A percentile compares a stretch with the other conserved stretches of the same genome.
Conservation (phyloP, 2,113 vertebrate genomes). For the Mus spicilegus region DNA sequence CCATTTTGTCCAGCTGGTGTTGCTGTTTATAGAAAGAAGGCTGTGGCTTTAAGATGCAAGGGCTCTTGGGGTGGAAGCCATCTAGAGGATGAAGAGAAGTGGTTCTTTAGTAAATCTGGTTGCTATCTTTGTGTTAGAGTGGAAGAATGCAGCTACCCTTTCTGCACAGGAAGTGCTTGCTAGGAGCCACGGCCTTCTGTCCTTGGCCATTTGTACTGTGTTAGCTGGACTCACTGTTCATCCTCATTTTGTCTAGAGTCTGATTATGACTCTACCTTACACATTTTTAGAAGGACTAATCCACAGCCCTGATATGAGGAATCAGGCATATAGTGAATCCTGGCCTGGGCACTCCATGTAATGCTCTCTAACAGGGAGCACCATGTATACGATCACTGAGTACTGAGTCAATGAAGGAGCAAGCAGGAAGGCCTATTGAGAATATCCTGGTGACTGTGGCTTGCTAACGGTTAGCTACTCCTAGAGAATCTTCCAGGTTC, state of each 20-base stretch:
- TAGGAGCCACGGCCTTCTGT: not conserved
- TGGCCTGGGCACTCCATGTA: not conserved
- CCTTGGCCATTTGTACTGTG: not conserved
- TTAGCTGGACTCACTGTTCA: not conserved
- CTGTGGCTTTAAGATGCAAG: not conserved
- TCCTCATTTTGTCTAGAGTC: not conserved
- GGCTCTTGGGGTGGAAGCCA: not conserved
- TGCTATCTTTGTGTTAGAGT: not conserved
- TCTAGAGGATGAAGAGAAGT: not conserved
- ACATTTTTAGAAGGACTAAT: not conserved
- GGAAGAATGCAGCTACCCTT: not conserved
- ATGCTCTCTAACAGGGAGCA: fast-evolving
- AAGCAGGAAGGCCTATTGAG: not conserved
- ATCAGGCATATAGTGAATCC: not conserved
- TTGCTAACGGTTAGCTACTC: not conserved
- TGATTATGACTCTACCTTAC: not conserved
- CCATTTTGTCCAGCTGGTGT: not conserved
- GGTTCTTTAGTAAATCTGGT: too few relatives aligned
- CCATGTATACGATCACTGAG: not conserved
- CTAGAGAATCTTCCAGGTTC: not conserved
- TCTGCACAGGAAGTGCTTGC: not conserved
- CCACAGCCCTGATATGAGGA: not conserved
- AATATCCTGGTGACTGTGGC: not conserved
- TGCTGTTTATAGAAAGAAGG: not conserved
- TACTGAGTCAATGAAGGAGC: not conserved